Evolutionary conservation across 1,140 invertebrate species (phyloP).

Genomic region (Drosophila nigrodunni): DNA sequence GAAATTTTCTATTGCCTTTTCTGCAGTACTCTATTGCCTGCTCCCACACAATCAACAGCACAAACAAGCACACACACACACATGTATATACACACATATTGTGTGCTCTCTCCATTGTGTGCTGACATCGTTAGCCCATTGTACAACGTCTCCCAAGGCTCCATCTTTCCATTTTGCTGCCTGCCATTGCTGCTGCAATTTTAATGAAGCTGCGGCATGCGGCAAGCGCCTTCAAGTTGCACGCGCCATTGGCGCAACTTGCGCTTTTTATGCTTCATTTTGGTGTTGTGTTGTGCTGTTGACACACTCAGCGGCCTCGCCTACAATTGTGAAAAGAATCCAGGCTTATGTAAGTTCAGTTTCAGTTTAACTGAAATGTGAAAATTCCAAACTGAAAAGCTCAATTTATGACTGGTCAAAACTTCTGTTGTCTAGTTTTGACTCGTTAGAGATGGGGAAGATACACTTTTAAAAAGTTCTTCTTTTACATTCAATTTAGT

Average conservation of each 20-base stretch:
- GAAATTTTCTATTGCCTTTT: constrained; percentile 81
- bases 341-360: constrained; percentile 45
- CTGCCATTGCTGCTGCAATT: constrained; percentile 70
- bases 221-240: constrained; percentile 78
- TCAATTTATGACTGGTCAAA: constrained; percentile 65
- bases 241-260: constrained; percentile 77
- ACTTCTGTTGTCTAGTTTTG: constrained; percentile 39
- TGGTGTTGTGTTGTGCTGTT: constrained; percentile 16
- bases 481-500: no score
- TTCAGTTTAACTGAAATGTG: neutral
- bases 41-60: constrained; percentile 63
- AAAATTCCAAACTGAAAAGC: constrained; percentile 34
- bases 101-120: constrained; percentile 63
- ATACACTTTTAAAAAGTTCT: no score
- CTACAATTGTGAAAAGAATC: constrained; percentile 63
- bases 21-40: constrained; percentile 18
- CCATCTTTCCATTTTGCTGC: constrained; percentile 15
- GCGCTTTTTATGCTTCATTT: constrained; percentile 67
- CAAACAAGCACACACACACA: constrained; percentile 18
- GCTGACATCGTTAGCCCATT: constrained; percentile 74
- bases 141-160: constrained; percentile 27
- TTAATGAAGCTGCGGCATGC: constrained; percentile 82
- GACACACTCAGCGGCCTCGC: constrained; percentile 47
- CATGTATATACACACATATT: constrained; percentile 8
- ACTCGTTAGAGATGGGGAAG: neutral